Percentiles rank a stretch among this genome's conserved stretches.
Conservation (phyloP, 2,113 vertebrate genomes). For the Brachyhypopomus gauderio region DNA sequence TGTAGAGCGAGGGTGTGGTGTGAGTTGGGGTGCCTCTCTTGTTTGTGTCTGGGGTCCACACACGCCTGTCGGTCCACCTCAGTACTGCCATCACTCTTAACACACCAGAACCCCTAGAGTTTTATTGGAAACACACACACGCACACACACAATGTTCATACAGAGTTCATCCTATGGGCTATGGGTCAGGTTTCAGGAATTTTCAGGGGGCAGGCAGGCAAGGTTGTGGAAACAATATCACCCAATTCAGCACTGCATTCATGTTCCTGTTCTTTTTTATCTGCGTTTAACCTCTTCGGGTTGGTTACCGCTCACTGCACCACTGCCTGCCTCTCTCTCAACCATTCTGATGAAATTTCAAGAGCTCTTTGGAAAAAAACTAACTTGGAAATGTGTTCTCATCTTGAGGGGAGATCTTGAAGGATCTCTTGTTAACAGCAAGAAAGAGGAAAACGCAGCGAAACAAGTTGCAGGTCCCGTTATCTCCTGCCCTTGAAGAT, state of each 20-base stretch:
- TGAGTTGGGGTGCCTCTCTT: neutral
- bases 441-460: neutral
- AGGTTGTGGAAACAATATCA: constrained; percentile 33
- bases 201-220: neutral
- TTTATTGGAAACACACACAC: constrained; percentile 52
- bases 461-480: neutral
- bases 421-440: constrained; percentile 6
- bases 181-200: constrained; percentile 11
- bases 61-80: constrained; percentile 51
- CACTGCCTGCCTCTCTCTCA: constrained; percentile 47
- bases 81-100: constrained; percentile 34
- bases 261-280: neutral
- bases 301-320: neutral
- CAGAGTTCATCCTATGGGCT: neutral
- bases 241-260: neutral
- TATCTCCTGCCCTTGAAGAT: neutral
- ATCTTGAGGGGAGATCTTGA: neutral
- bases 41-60: constrained; percentile 28
- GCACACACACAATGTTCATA: too few species aligned
- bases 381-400: neutral
- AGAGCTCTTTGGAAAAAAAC: constrained; percentile 23
- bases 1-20: constrained; percentile 45
- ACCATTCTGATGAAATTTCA: constrained; percentile 24
- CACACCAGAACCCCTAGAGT: constrained; percentile 40
- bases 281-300: constrained; percentile 1